phyloP scores from a whole-genome alignment of 2,113 vertebrate species.

The Prionailurus bengalensis region DNA sequence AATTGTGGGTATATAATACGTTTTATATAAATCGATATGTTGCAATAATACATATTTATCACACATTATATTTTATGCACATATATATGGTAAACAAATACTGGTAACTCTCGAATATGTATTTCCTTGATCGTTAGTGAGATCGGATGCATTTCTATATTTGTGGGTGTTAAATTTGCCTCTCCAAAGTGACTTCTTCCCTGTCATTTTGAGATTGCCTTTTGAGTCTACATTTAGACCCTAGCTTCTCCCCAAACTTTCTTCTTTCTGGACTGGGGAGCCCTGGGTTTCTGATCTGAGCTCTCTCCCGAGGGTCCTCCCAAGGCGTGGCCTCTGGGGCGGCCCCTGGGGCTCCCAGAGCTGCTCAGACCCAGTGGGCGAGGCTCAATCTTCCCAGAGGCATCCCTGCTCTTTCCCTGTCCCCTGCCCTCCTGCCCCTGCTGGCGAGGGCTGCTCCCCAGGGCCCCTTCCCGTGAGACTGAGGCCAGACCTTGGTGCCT shows the following conservation, averaged over 20 bases:
- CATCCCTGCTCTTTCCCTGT: not conserved
- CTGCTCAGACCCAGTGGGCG: not conserved
- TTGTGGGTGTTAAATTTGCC: not conserved
- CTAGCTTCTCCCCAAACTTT: not conserved
- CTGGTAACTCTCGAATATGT: not conserved
- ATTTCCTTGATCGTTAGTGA: conserved; percentile 22
- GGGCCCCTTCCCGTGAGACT: not conserved
- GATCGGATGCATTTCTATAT: not conserved
- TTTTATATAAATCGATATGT: not conserved
- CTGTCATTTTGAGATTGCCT: not conserved
- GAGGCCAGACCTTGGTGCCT: not conserved
- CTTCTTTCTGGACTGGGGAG: not conserved
- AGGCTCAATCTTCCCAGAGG: not conserved
- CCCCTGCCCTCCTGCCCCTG: not conserved
- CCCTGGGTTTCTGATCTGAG: not conserved
- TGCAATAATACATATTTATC: not conserved
- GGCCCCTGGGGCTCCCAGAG: not conserved
- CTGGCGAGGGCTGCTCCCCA: not conserved
- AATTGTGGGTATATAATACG: not conserved
- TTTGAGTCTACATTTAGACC: not conserved
- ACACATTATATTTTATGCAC: not conserved
- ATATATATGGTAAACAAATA: not conserved
- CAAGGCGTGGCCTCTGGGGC: not conserved
- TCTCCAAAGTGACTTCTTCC: not conserved
- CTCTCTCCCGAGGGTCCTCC: not conserved